These are phyloP conservation scores for Drosophila emarginata DNA, from an alignment of 2,888 invertebrate genomes.

Conservation along the genomic window DNA sequence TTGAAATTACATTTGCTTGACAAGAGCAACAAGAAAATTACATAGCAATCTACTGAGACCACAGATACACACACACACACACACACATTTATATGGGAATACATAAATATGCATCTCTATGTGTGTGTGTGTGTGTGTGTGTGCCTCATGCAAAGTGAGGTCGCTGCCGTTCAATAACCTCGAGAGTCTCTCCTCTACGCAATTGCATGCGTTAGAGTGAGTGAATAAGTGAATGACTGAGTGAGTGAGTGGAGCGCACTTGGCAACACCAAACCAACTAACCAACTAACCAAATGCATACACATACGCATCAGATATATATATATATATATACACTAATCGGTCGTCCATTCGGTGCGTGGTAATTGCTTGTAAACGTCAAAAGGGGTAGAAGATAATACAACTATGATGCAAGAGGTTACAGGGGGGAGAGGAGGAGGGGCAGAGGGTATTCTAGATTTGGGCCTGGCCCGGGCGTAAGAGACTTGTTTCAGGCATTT, in stretches of 20 bases:
- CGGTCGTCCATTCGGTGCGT: constrained; percentile 37
- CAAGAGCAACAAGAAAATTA: constrained; percentile 73
- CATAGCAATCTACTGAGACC: constrained; percentile 48
- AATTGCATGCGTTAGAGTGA: constrained; percentile 47
- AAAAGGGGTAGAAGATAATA: background rate
- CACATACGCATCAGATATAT: constrained; percentile 13
- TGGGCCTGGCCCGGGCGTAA: constrained; percentile 2
- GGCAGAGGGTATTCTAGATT: background rate
- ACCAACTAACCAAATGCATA: constrained; percentile 9
- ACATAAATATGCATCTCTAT: constrained; percentile 9
- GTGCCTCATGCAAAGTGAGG: constrained; percentile 75
- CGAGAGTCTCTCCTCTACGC: constrained; percentile 69
- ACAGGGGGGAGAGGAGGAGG: background rate
- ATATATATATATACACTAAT: constrained; percentile 33
- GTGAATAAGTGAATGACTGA: constrained; percentile 31
- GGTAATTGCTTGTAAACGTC: constrained; percentile 53
- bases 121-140: constrained; percentile 21
- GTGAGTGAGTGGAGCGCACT: constrained; percentile 35
- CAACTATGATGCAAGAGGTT: too few relatives aligned
- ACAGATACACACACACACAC: constrained; percentile 6
- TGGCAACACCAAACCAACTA: constrained; percentile 57
- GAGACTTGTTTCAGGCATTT: constrained; percentile 62
- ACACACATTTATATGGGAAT: background rate
- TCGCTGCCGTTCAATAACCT: constrained; percentile 81
- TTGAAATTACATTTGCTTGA: constrained; percentile 70